Evolutionary conservation across 2,797 vertebrate genomes (phyloP), one percentile per base, ranked within the genome.

Genomic region (Spinus pinus): DNA sequence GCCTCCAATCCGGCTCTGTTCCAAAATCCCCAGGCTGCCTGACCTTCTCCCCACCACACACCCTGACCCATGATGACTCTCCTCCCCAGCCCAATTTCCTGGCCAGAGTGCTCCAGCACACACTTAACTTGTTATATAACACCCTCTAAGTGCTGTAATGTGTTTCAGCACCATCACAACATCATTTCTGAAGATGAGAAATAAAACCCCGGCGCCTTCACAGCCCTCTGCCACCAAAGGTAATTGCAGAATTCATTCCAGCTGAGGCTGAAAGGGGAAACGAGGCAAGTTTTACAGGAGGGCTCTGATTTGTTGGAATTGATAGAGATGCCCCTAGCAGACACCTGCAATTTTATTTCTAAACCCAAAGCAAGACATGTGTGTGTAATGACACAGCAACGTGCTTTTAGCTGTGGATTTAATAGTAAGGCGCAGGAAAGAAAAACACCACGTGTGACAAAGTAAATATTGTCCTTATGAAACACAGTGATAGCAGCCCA

Each of bases 71-170:
- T 0, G 27, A 72, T 83, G 85, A 93, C 77, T 94, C 41, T 61
- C 50, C 65, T 91, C 42, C 25, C n/a, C 57, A 78, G 30, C 57
- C 28, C 3, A 2, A 67, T 78, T 93, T 94, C 93, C 82, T 14
- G 85, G 66, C 81, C 89, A 85, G 77, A 92, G 67, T 49, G 74
- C 84, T 85, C 78, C 3, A 1, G 79, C 50, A 47, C 35, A 71
- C 72, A 35, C 54, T 69, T 20, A 74, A 74, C 39, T 83, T 81
- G 41, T 87, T 87, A 81, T 94, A 94, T 90, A 95, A 94, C 73
- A 87, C 28, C 14, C n/a, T 61, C 21, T 72, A 65, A 84, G 39
- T 75, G 58, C 81, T 69, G 23, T 19, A 3, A 72, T 70, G 25
- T 14, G 3, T 72, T 93, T n/a, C 77, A 30, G 72, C 65, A 88